phyloP scores from a whole-genome alignment of 2,113 vertebrate genomes.

The Synchiropus splendidus region DNA sequence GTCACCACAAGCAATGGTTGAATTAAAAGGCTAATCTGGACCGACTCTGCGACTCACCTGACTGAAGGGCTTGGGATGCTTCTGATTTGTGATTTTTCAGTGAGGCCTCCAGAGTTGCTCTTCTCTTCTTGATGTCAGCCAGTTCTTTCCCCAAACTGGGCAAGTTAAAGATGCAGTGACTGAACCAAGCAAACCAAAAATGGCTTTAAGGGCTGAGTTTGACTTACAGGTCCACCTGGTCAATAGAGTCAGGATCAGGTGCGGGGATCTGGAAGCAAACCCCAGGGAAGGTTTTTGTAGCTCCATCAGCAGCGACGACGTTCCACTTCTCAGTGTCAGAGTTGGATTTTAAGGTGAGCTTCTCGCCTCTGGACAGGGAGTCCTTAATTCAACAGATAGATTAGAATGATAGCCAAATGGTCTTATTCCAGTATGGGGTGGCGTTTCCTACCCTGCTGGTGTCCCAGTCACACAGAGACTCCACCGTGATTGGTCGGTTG shows the following conservation, averaged over 20 bases:
- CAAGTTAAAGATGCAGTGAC: neutral
- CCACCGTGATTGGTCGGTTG: conserved; percentile 66
- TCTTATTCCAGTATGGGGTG: no score
- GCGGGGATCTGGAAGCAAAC: conserved; percentile 84
- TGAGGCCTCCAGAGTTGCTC: conserved; percentile 50
- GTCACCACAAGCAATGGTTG: no score
- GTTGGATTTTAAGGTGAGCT: conserved; percentile 75
- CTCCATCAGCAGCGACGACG: conserved; percentile 58
- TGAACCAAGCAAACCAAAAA: no score
- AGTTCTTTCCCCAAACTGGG: conserved; percentile 77
- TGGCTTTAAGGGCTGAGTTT: no score
- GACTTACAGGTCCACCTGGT: conserved; percentile 74
- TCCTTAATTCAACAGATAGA: conserved; percentile 65
- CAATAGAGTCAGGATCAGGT: conserved; percentile 74
- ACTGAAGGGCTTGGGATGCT: conserved; percentile 36
- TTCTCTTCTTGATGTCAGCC: conserved; percentile 73
- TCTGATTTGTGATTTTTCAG: conserved; percentile 67
- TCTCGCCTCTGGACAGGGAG: conserved; percentile 74
- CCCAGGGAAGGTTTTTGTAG: conserved; percentile 71
- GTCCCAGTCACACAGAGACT: conserved; percentile 90
- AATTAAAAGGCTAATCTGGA: neutral
- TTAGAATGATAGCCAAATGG: no score
- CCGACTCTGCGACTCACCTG: conserved; percentile 46
- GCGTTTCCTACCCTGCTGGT: conserved; percentile 65
- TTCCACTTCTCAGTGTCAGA: conserved; percentile 75